Conservation (phyloP, 1,140 invertebrate genomes). For the Catajapyx aquilonaris region DNA sequence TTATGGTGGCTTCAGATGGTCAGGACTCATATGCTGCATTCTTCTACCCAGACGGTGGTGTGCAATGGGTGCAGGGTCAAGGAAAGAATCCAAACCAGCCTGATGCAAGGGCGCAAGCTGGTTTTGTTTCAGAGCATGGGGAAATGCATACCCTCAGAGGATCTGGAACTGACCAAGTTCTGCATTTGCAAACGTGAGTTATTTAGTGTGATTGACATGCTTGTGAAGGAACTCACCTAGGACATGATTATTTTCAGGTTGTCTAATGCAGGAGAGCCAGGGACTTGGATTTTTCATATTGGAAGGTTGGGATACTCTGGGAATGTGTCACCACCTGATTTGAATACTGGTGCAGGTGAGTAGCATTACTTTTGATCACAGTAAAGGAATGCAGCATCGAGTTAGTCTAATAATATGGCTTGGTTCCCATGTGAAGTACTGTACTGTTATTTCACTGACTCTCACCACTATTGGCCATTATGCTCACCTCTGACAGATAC, state of each 20-base stretch:
- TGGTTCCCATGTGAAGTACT: too few relatives aligned
- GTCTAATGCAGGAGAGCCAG: slow-evolving; percentile 60
- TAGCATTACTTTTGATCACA: too few relatives aligned
- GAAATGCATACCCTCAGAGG: slow-evolving; percentile 45
- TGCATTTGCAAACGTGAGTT: slow-evolving; percentile 43
- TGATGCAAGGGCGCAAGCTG: slow-evolving; percentile 76
- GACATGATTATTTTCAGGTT: slow-evolving; percentile 31
- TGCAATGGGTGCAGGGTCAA: slow-evolving; percentile 70
- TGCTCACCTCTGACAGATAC: too few relatives aligned
- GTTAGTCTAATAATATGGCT: too few relatives aligned
- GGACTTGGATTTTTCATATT: slow-evolving; percentile 64
- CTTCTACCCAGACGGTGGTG: slow-evolving; percentile 63
- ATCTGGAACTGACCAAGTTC: slow-evolving; percentile 70
- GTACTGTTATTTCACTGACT: too few relatives aligned
- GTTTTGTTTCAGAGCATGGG: slow-evolving; percentile 65
- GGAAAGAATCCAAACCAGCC: slow-evolving; percentile 37
- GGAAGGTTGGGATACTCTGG: slow-evolving; percentile 35
- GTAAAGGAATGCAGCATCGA: too few relatives aligned
- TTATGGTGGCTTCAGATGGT: slow-evolving; percentile 60
- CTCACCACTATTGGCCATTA: too few relatives aligned
- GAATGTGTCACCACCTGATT: slow-evolving; percentile 44
- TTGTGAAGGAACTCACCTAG: slow-evolving; percentile 4
- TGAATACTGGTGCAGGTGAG: slow-evolving; percentile 19
- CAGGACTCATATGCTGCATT: slow-evolving; percentile 61
- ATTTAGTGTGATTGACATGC: slow-evolving; percentile 5